Evolutionary conservation across 2,888 invertebrate species (phyloP).

Genomic region (Eupithecia insigniata): DNA sequence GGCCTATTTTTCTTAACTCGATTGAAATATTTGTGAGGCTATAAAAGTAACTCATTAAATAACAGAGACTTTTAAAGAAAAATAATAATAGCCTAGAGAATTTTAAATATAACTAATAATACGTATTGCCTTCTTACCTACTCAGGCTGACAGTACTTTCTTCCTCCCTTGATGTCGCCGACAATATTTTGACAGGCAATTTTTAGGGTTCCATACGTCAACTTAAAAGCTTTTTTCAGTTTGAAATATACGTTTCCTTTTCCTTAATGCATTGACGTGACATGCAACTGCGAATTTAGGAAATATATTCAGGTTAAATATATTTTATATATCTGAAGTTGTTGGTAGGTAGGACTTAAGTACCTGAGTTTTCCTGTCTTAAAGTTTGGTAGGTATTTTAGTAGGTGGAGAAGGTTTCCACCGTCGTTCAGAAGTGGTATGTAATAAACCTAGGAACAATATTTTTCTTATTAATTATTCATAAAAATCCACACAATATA

Average conservation of each 20-base stretch:
- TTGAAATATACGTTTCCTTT: constrained; percentile 33
- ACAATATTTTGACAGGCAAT: constrained; percentile 74
- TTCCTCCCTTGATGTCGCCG: constrained; percentile 65
- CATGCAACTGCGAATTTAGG: constrained; percentile 18
- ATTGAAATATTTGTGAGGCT: background rate
- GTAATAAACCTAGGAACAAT: background rate
- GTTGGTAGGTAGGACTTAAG: no score
- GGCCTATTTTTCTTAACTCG: background rate
- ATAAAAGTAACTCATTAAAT: background rate
- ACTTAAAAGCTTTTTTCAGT: constrained; percentile 63
- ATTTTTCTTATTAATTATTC: no score
- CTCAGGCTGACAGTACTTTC: constrained; percentile 47
- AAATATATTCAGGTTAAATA: constrained; percentile 13
- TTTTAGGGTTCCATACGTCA: constrained; percentile 60
- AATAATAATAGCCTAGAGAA: background rate
- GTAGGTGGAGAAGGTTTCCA: no score
- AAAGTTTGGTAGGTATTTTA: background rate
- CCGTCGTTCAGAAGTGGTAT: background rate
- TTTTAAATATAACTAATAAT: background rate
- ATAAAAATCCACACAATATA: no score
- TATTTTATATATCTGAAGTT: background rate
- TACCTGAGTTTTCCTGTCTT: background rate
- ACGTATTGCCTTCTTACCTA: no score
- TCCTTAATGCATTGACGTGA: constrained; percentile 15
- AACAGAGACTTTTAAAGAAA: background rate